phyloP scores from a whole-genome alignment of 2,888 invertebrate species.

The Brachyopa scutellaris region DNA sequence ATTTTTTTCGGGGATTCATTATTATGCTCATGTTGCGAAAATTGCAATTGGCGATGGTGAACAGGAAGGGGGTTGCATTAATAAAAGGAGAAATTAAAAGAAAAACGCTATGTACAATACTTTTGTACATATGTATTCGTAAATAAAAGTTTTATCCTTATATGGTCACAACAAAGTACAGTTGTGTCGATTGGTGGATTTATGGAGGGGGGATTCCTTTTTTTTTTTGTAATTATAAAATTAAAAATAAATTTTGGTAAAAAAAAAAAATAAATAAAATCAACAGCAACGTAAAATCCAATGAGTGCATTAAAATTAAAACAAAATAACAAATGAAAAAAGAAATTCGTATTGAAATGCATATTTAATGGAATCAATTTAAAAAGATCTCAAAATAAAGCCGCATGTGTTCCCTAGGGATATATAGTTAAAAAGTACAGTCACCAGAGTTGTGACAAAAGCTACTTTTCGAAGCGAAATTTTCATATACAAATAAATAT shows the following conservation, averaged over 20 bases:
- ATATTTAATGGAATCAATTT: conserved; percentile 67
- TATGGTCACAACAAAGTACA: conserved; percentile 44
- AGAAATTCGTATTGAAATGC: conserved; percentile 20
- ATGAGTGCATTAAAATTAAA: conserved; percentile 59
- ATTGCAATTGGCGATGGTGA: conserved; percentile 68
- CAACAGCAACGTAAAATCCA: conserved; percentile 30
- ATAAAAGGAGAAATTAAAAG: conserved; percentile 70
- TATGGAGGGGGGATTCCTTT: conserved; percentile 33
- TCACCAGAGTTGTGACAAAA: conserved; percentile 38
- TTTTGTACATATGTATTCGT: not conserved
- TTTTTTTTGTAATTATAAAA: conserved; percentile 65
- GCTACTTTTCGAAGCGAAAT: not conserved
- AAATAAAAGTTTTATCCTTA: conserved; percentile 39
- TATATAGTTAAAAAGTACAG: conserved; percentile 37
- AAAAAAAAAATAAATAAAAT: conserved; percentile 40
- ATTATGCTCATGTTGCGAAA: conserved; percentile 72
- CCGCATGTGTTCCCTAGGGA: not conserved
- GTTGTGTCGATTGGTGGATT: conserved; percentile 64
- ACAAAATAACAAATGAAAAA: not conserved
- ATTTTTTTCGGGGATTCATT: conserved; percentile 68
- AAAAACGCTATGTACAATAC: conserved; percentile 49
- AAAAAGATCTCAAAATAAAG: conserved; percentile 8
- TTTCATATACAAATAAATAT: too few species aligned
- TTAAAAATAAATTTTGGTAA: too few species aligned
- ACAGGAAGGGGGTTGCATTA: conserved; percentile 56